These are phyloP conservation scores for Sphinx pinastri DNA, from an alignment of 2,888 invertebrate species.

Conservation along the genomic window DNA sequence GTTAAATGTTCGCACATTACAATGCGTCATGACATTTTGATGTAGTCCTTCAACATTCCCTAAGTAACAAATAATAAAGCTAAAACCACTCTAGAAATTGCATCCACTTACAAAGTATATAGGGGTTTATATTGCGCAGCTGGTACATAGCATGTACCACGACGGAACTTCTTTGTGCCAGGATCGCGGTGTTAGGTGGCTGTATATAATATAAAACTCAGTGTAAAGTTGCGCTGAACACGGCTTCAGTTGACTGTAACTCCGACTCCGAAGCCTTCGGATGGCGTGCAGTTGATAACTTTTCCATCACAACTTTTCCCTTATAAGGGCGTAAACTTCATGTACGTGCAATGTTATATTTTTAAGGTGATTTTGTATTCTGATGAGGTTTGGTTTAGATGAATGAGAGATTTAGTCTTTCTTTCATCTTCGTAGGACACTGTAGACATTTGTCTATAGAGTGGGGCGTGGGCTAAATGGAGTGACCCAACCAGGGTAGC, in stretches of 20 bases:
- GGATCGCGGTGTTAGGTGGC: slow-evolving; percentile 52
- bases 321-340: slow-evolving; percentile 30
- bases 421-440: too few species aligned
- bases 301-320: slow-evolving; percentile 39
- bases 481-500: too few species aligned
- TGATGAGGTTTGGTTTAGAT: not conserved
- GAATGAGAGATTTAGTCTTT: too few species aligned
- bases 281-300: slow-evolving; percentile 47
- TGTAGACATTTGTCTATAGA: too few species aligned
- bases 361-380: not conserved
- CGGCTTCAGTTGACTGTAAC: slow-evolving; percentile 46
- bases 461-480: too few species aligned
- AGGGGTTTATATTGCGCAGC: slow-evolving; percentile 8
- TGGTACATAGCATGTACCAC: slow-evolving; percentile 34
- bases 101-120: not conserved
- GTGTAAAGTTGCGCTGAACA: slow-evolving; percentile 47
- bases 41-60: too few species aligned
- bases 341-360: not conserved
- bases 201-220: slow-evolving; percentile 55
- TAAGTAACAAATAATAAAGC: too few species aligned
- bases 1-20: too few species aligned
- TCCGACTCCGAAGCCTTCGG: slow-evolving; percentile 46
- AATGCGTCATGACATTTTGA: too few species aligned
- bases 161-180: slow-evolving; percentile 49
- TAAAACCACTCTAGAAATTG: too few species aligned